Base-by-base conservation (phyloP, 2,888 invertebrate species). In the Poecilus cupreus region DNA sequence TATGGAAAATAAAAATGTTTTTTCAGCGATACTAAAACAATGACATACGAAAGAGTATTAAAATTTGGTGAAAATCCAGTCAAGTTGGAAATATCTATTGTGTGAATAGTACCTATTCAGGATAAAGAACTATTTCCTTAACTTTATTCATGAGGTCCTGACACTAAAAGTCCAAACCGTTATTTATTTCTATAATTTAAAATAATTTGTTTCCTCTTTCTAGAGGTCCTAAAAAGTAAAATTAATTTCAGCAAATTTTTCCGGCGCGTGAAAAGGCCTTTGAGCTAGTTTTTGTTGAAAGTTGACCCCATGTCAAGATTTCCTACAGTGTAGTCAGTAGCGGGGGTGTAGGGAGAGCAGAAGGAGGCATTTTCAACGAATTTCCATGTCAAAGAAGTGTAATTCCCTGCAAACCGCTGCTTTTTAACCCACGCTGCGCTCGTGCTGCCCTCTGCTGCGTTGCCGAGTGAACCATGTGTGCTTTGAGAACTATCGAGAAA, bases 341-440 rank as follows among this genome's bases (percentile, higher is more conserved):
- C 49, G 49, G 16, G 20, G 11, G 18, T 18, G 1, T 10, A 22
- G 32, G 54, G 5, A 54, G 20, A 8, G 32, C 32, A 32, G 8
- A 32, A n/a, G n/a, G 37, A 39, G 39, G 60, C 37, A 57, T 77
- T 77, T 77, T 60, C 77, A 77, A 39, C 22, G 60, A 18, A 77
- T 77, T 77, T 77, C 77, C 77, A 77, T 77, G 57, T 77, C 77
- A 77, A 77, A 77, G 77, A 77, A 57, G 39, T 77, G 77, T 77
- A 77, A 77, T 77, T 77, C 37, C 39, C 77, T 20, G 60, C 77
- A 77, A 77, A 77, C 57, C 77, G 22, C 37, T 18, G 57, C 57
- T 39, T 39, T 77, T 60, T 77, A 24, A 76, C 51, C 32, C 37
- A 11, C 54, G 39, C 13, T 22, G 8, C 22, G 20, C 74, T 20